Evolutionary conservation across 1,140 invertebrate species (phyloP), one percentile per base, ranked within the genome.

Genomic region (Heliconius eleuchia): DNA sequence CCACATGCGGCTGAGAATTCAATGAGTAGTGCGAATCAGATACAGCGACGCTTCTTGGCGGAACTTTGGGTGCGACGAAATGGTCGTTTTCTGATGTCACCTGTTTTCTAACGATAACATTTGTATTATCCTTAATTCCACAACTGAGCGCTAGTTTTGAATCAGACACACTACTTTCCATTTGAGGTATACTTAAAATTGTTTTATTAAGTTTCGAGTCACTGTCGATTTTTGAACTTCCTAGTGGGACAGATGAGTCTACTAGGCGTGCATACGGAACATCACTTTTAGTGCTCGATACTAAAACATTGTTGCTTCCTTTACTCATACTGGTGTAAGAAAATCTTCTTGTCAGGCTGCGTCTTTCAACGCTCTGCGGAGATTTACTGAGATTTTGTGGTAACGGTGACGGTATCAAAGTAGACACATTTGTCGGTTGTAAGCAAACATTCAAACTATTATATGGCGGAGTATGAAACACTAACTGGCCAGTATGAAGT

Each of bases 381-480:
- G 91, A 92, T 72, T 91, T 91, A 77, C 88, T 94, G 0, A 91
- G 80, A 60, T 84, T 89, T 78, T 91, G 92, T 3, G 94, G 93
- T 70, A 94, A 80, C 1, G 94, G 94, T 1, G 94, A 94, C 1
- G 93, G 93, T 74, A 93, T 93, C 18, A 94, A 83, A 18, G 91
- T 91, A 1, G 90, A 88, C 52, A 92, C 89, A 71, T 94, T 94
- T 55, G 95, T 94, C 66, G 97, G 97, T 91, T 98, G 97, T 3
- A 98, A 92, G 46, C 96, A 96, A n/a, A 98, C 96, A 84, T 97
- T 96, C 81, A 97, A 96, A 30, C 97, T 95, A 83, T 97, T 97
- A 84, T 98, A 98, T 0, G 98, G 98, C 0, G 97, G 97, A 1
- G 98, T 98, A 81, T 98, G 97, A 91, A 99, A 99, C 39, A 99